These are phyloP conservation scores for Cololabis saira DNA, from an alignment of 2,113 vertebrate species.

Conservation along the genomic window DNA sequence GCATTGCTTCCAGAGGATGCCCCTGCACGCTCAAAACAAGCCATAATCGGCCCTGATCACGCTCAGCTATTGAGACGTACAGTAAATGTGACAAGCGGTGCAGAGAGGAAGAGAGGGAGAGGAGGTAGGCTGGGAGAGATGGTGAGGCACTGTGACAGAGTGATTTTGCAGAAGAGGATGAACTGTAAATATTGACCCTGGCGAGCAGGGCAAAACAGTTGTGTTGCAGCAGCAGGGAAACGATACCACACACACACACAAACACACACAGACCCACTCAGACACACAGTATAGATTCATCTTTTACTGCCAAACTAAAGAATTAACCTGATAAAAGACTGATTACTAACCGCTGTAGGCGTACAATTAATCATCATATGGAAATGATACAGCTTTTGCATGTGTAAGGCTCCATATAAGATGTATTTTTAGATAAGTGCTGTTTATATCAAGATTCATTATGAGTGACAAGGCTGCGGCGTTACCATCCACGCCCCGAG, in stretches of 20 bases:
- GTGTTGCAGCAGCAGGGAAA: constrained; percentile 39
- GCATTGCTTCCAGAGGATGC: constrained; percentile 62
- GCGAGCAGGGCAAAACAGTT: constrained; percentile 44
- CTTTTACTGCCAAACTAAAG: background rate
- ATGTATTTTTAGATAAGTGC: background rate
- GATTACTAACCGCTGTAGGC: background rate
- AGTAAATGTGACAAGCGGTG: constrained; percentile 62
- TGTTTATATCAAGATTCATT: background rate
- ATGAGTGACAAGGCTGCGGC: constrained; percentile 1
- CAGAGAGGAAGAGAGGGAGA: constrained; percentile 5
- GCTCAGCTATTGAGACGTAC: constrained; percentile 59
- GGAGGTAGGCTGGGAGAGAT: constrained; percentile 22
- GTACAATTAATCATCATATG: too few species aligned
- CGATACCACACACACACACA: constrained; percentile 17
- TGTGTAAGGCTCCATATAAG: background rate
- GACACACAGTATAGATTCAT: background rate
- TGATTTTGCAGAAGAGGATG: constrained; percentile 58
- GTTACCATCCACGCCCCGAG: background rate
- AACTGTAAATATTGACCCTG: constrained; percentile 77
- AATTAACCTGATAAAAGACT: background rate
- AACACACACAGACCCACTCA: constrained; percentile 1
- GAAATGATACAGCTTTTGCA: background rate
- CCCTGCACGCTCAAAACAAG: constrained; percentile 59
- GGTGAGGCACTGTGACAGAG: constrained; percentile 57
- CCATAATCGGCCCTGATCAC: constrained; percentile 66